Base-by-base conservation (phyloP, 2,888 invertebrate species). In the Alentia gelatinosa region DNA sequence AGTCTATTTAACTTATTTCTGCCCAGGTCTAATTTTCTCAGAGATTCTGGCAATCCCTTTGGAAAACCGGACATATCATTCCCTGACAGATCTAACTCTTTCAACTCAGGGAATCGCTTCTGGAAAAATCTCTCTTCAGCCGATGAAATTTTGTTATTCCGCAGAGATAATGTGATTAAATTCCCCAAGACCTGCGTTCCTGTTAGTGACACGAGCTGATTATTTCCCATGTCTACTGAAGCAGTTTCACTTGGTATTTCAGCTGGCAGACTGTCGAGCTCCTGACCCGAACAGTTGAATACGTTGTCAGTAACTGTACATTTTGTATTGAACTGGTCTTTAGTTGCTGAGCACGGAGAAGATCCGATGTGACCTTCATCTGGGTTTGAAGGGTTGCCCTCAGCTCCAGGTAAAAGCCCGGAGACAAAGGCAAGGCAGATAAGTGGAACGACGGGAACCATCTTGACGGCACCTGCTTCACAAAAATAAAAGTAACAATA, bases 41-140 rank as follows among this genome's bases (percentile, higher is more conserved):
- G 15, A 1, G 84, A 50, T 30, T 3, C 37, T 26, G 90, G 91
- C 7, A 91, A 47, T 19, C 68, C 37, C 4, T 0, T 15, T 35
- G 92, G 92, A 9, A 90, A 33, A 37, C 5, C 33, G 12, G 35
- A 33, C 1, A 92, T 26, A 12, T 84, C 47, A 68, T 92, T 92
- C 35, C 88, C 68, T 33, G 90, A 89, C 83, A 92, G 40, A 86
- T 92, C 91, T 19, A 92, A 26, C 35, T 83, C 56, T 42, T 89
- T 39, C n/a, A 92, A 33, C 23, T 39, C 3, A 1, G 74, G 74
- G 15, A 89, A 74, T 26, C 30, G 30, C 9, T 47, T 1, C 1
- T 50, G 30, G 23, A 86, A 47, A 1, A 7, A 1, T 4, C 9
- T n/a, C 0, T 30, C 42, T 5, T 47, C 35, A n/a, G 23, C 4